phyloP scores from a whole-genome alignment of 2,113 vertebrate species.

The Pao palembangensis region DNA sequence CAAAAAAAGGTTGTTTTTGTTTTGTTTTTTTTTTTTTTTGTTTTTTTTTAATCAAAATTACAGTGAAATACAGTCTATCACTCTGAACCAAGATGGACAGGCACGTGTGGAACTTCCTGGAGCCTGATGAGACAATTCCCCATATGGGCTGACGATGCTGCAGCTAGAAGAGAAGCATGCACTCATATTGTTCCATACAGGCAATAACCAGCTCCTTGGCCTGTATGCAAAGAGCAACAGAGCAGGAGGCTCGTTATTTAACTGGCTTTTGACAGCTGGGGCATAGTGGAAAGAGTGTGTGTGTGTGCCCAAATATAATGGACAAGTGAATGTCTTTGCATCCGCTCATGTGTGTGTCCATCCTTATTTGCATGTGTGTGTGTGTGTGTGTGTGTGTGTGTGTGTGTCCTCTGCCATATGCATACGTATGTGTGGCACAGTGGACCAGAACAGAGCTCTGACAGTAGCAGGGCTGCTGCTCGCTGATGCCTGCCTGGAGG shows the following conservation, averaged over 20 bases:
- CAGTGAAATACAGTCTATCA: conserved; percentile 34
- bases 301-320: conserved; percentile 1
- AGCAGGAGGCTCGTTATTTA: conserved; percentile 90
- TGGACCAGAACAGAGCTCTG: conserved; percentile 94
- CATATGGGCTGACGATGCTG: conserved; percentile 42
- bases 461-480: conserved; percentile 91
- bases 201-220: conserved; percentile 41
- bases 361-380: conserved; percentile 59
- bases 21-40: too few species aligned
- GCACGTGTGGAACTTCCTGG: conserved; percentile 34
- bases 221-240: conserved; percentile 49
- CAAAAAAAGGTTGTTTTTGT: conserved; percentile 39
- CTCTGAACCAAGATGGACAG: conserved; percentile 39
- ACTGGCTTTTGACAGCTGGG: conserved; percentile 94
- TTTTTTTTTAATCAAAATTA: not conserved
- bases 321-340: conserved; percentile 2
- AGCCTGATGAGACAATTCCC: conserved; percentile 40
- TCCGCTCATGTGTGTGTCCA: conserved; percentile 33
- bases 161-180: conserved; percentile 28
- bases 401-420: conserved; percentile 57
- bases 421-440: conserved; percentile 87
- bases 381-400: conserved; percentile 25
- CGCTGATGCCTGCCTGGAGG: conserved; percentile 82
- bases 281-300: conserved; percentile 82
- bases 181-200: conserved; percentile 29